phyloP scores from a whole-genome alignment of 1,140 invertebrate species.

The Asbolus verrucosus region DNA sequence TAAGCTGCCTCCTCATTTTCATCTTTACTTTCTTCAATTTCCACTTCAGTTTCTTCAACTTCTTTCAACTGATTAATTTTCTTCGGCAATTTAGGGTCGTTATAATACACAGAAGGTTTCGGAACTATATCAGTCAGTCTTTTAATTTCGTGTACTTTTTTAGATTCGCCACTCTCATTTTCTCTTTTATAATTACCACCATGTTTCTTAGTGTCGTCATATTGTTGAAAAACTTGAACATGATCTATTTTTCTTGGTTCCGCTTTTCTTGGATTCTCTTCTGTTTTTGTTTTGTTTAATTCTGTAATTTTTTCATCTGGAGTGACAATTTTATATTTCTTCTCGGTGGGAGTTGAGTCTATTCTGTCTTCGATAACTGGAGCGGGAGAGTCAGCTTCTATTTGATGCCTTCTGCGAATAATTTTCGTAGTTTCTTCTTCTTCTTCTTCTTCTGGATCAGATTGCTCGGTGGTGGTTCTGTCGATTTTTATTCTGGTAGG shows the following conservation, averaged over 20 bases:
- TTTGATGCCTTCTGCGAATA: conserved; percentile 13
- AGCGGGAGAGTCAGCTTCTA: not conserved
- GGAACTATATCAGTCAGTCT: conserved; percentile 53
- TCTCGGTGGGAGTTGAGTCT: not conserved
- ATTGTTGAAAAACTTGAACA: conserved; percentile 50
- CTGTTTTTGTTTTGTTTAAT: not conserved
- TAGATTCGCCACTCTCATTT: conserved; percentile 9
- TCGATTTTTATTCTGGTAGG: conserved; percentile 46
- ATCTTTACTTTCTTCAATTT: conserved; percentile 44
- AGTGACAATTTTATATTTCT: not conserved
- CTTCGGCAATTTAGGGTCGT: conserved; percentile 51
- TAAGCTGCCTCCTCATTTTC: conserved; percentile 29
- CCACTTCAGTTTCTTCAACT: conserved; percentile 18
- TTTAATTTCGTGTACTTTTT: conserved; percentile 1
- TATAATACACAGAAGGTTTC: conserved; percentile 56
- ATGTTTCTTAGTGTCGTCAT: conserved; percentile 52
- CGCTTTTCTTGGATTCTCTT: not conserved
- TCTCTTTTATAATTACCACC: conserved; percentile 53
- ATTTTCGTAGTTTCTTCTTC: conserved; percentile 44
- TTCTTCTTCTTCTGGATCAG: conserved; percentile 49
- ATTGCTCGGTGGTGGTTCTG: conserved; percentile 43
- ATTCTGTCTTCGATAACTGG: not conserved
- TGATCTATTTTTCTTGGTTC: conserved; percentile 1
- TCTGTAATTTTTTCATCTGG: too few relatives aligned
- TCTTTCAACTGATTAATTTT: conserved; percentile 47